Percentiles rank a stretch among this genome's conserved stretches.
phyloP scores from a whole-genome alignment of 1,140 invertebrate genomes.

The Orchestia grillus region DNA sequence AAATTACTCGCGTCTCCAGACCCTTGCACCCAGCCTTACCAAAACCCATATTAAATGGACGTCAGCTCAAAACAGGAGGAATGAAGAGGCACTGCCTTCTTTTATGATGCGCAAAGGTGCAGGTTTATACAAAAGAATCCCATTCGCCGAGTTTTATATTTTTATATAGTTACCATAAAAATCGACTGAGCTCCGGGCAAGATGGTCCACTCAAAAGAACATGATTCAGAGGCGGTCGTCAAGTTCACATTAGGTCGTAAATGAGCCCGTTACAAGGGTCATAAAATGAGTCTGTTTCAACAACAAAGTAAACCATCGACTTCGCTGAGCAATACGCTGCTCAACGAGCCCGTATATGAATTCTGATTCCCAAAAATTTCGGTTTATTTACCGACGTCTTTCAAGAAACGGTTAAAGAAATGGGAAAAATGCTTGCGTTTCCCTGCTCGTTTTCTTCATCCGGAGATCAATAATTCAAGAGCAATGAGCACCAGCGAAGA shows the following conservation, averaged over 20 bases:
- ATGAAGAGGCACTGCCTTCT: not conserved
- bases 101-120: not conserved
- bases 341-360: not conserved
- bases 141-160: not conserved
- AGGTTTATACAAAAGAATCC: not conserved
- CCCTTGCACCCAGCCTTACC: not conserved
- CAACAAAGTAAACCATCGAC: not conserved
- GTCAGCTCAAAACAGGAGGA: not conserved
- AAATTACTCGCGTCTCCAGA: not conserved
- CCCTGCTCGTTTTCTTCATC: not conserved
- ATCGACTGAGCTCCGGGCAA: not conserved
- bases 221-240: conserved; percentile 30
- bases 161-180: not conserved
- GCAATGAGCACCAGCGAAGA: too few species aligned
- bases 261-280: not conserved
- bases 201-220: not conserved
- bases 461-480: not conserved
- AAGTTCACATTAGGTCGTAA: conserved; percentile 19
- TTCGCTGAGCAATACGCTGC: not conserved
- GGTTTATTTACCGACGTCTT: not conserved
- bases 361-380: not conserved
- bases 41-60: not conserved
- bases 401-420: not conserved
- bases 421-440: not conserved
- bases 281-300: not conserved